phyloP scores from a whole-genome alignment of 1,140 invertebrate species.

The Teleopsis dalmanni region DNA sequence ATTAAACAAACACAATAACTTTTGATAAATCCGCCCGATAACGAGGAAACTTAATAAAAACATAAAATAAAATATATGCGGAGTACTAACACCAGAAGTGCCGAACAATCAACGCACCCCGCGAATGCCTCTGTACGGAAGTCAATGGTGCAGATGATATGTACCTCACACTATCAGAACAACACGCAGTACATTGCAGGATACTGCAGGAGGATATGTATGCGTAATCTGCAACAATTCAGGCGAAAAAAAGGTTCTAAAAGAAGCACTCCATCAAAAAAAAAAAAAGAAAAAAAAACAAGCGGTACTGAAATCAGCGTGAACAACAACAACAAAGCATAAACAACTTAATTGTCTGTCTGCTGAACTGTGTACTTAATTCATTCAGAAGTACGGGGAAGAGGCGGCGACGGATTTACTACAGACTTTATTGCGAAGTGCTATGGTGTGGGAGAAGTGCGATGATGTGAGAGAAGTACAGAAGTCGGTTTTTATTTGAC shows the following conservation, averaged over 20 bases:
- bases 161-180: constrained; percentile 10
- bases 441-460: no score
- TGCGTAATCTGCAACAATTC: constrained; percentile 42
- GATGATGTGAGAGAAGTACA: no score
- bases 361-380: neutral
- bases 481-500: constrained; percentile 4
- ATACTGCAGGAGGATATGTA: constrained; percentile 15
- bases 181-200: neutral
- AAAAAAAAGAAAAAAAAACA: constrained; percentile 8
- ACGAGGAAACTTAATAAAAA: constrained; percentile 39
- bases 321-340: neutral
- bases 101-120: no score
- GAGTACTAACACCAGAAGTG: neutral
- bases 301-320: neutral
- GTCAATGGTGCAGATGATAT: constrained; percentile 44
- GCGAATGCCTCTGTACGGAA: no score
- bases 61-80: constrained; percentile 30
- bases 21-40: constrained; percentile 41
- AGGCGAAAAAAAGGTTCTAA: constrained; percentile 28
- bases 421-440: no score
- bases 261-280: neutral
- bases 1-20: constrained; percentile 46
- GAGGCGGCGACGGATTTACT: no score
- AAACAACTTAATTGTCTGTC: constrained; percentile 8
- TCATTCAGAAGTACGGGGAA: no score